Evolutionary conservation across 2,888 invertebrate species (phyloP), one percentile per base, ranked within the genome.

Genomic region (Cephus nigrinus): DNA sequence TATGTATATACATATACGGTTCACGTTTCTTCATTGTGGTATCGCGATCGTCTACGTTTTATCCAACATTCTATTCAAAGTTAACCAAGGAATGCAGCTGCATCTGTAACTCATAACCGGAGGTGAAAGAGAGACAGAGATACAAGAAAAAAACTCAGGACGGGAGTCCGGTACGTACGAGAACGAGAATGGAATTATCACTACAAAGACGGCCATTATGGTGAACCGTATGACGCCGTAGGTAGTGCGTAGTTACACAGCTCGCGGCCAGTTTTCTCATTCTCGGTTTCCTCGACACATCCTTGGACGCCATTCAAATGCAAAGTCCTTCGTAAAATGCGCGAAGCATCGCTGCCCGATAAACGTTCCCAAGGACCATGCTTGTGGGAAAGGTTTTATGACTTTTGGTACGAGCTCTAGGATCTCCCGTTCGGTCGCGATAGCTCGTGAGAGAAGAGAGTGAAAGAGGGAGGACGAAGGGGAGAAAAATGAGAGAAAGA

Each of bases 281-380:
- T 77, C 77, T 55, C 74, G 74, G 30, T 69, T 40, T 12, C 69
- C 68, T 68, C 35, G 69, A 69, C 77, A 69, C 55, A 55, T 55
- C 55, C 73, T 77, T 73, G 79, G 80, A 77, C 76, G 76, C 81
- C 80, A 83, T 83, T 83, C 75, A 76, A 81, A 83, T 82, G 83
- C 82, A 82, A 83, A 82, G 78, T 76, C 80, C 82, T 82, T 81
- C 82, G 80, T 83, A 83, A 83, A 83, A 76, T 75, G 75, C 80
- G 76, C 80, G 82, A 79, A 78, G 78, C 80, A 80, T 83, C 78
- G 80, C 76, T 78, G 76, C 34, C 75, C 80, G 80, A 79, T 83
- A 81, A 81, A 80, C 79, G 76, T 79, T 80, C 78, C 79, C 77
- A 76, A 74, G 74, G 34, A 79, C 77, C 71, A 76, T 76, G 73